Conservation (phyloP, 2,888 invertebrate genomes). For the Ochropleura leucogaster region DNA sequence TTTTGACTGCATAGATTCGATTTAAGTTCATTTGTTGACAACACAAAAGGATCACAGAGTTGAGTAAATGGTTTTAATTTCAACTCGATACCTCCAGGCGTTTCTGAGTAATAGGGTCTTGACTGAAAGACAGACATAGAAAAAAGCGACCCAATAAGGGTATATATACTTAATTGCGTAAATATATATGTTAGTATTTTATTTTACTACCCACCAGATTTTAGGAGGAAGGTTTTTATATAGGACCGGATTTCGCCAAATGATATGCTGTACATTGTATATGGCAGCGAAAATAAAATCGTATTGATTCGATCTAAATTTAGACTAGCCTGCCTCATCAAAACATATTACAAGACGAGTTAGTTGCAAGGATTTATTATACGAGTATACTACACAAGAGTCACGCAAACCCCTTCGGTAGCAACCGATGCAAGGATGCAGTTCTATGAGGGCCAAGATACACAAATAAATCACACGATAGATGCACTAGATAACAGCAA, state of each 20-base stretch:
- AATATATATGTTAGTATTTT: no score
- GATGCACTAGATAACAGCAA: slow-evolving; percentile 53
- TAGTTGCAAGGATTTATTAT: not conserved
- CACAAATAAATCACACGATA: slow-evolving; percentile 54
- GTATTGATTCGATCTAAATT: not conserved
- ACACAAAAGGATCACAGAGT: no score
- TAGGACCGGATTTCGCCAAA: slow-evolving; percentile 4
- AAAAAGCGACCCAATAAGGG: no score
- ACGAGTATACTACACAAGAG: not conserved
- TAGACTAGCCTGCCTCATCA: not conserved
- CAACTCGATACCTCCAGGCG: no score
- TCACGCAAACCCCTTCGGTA: not conserved
- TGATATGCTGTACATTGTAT: not conserved
- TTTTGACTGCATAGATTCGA: no score
- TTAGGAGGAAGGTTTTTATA: not conserved
- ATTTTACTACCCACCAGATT: not conserved
- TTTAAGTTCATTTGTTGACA: no score
- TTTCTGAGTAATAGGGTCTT: no score
- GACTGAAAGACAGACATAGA: no score
- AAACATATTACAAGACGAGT: not conserved
- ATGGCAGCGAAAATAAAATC: not conserved
- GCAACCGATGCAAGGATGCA: slow-evolving; percentile 19
- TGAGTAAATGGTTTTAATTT: no score
- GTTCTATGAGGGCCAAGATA: slow-evolving; percentile 23
- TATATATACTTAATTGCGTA: no score